Percentiles rank a stretch among this genome's conserved stretches.
These are phyloP conservation scores for Myripristis jacobus DNA, from an alignment of 2,797 vertebrate species.

Conservation along the genomic window DNA sequence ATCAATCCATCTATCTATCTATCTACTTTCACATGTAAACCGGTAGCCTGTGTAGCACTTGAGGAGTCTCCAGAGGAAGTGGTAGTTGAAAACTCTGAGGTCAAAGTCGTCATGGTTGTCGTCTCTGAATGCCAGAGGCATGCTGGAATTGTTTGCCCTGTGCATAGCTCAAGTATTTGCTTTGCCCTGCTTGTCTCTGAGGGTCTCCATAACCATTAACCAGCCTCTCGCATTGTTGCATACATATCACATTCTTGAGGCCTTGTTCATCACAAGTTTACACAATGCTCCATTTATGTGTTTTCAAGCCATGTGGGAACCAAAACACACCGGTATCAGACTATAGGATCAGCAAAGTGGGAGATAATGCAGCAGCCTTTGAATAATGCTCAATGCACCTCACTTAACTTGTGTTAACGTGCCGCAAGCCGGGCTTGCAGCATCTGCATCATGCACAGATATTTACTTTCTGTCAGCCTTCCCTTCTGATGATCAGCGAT, in stretches of 20 bases:
- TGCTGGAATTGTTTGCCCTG: slow-evolving; percentile 58
- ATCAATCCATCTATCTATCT: not conserved
- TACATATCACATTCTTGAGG: slow-evolving; percentile 75
- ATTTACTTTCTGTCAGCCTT: slow-evolving; percentile 4
- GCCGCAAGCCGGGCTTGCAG: not conserved
- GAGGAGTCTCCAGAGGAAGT: not conserved
- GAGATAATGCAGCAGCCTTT: slow-evolving; percentile 31
- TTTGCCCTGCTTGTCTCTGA: slow-evolving; percentile 55
- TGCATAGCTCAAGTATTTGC: slow-evolving; percentile 73
- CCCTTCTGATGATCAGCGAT: not conserved
- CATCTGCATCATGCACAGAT: slow-evolving; percentile 29
- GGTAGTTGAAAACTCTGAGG: slow-evolving; percentile 20
- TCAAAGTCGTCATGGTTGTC: slow-evolving; percentile 40
- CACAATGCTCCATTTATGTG: slow-evolving; percentile 62
- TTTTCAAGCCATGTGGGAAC: slow-evolving; percentile 66
- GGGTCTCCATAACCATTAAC: slow-evolving; percentile 81
- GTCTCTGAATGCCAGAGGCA: slow-evolving; percentile 54
- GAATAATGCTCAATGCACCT: slow-evolving; percentile 19
- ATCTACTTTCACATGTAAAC: not conserved
- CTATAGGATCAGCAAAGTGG: slow-evolving; percentile 41
- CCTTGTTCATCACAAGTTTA: slow-evolving; percentile 59
- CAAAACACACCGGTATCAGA: slow-evolving; percentile 53
- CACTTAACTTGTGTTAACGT: slow-evolving; percentile 2
- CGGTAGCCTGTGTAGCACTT: not conserved
- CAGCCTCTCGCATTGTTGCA: slow-evolving; percentile 58